Base-by-base conservation (phyloP, 2,888 invertebrate species). In the Chydorus sphaericus region DNA sequence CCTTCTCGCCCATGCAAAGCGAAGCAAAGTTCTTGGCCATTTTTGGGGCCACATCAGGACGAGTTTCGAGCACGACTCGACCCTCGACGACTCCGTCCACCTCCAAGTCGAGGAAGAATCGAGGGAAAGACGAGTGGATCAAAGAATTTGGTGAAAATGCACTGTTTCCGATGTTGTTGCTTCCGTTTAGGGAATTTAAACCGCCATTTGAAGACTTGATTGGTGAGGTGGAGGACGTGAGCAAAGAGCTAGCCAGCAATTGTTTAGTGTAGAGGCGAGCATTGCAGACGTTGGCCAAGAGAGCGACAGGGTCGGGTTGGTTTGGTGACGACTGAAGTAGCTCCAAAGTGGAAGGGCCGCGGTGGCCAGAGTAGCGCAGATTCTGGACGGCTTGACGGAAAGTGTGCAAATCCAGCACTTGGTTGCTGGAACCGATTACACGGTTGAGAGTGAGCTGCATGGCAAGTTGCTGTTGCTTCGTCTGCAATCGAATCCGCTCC, bases 11-110 rank as follows among this genome's bases (percentile, higher is more conserved):
- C 10, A 81, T 81, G 20, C 82, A 76, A 48, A 85, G 71, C 23
- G 80, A 76, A 54, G 80, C 77, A 67, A 86, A 86, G 69, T 85
- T 85, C 66, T 82, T 82, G 30, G 83, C 80, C 85, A 86, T 85
- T 66, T 81, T 82, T 18, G 85, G 86, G 18, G 86, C 85, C 30
- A 79, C 81, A 69, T 85, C 85, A 44, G 80, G 80, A 57, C 83
- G 75, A 30, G 84, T 83, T 68, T 85, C 85, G 61, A 86, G 81
- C 39, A 86, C 78, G 59, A 86, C 78, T 30, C 85, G 76, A 0
- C 85, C 85, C 62, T 78, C 74, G 1, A 79, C 77, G 26, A 77
- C 70, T 8, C 83, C 82, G 68, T 82, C 81, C 55, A 83, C 80
- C 66, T 83, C 83, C 63, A 85, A 77, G 67, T 83, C 82, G 68